These are phyloP conservation scores for Torymus texanus DNA, from an alignment of 2,888 invertebrate species.

Conservation along the genomic window DNA sequence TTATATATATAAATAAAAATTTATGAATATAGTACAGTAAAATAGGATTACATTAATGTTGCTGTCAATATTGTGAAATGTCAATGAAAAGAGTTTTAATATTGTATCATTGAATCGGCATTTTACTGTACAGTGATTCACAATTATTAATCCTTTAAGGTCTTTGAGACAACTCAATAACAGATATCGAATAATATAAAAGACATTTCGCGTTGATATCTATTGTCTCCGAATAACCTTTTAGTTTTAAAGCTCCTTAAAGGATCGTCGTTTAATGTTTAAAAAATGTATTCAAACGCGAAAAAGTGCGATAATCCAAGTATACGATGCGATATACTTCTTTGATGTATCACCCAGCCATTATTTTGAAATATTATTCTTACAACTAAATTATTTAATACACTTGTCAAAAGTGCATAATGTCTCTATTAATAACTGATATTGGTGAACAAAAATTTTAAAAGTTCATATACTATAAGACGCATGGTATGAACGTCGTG, in stretches of 20 bases:
- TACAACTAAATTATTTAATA: not conserved
- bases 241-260: too few relatives aligned
- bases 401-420: not conserved
- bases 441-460: not conserved
- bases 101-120: not conserved
- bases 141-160: slow-evolving; percentile 7
- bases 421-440: not conserved
- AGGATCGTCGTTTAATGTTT: not conserved
- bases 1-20: slow-evolving; percentile 1
- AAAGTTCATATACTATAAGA: not conserved
- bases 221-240: too few relatives aligned
- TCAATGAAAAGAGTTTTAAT: not conserved
- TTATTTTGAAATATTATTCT: slow-evolving; percentile 7
- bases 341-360: slow-evolving; percentile 3
- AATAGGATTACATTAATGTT: not conserved
- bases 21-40: slow-evolving; percentile 25
- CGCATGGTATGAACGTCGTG: not conserved
- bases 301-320: slow-evolving; percentile 32
- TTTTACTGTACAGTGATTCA: slow-evolving; percentile 13
- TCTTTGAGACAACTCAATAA: not conserved
- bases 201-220: too few relatives aligned
- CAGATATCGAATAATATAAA: too few relatives aligned
- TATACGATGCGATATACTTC: slow-evolving; percentile 20
- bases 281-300: slow-evolving; percentile 10
- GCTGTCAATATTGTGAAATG: not conserved